phyloP scores from a whole-genome alignment of 2,888 invertebrate genomes.

The Eubasilissa splendida region DNA sequence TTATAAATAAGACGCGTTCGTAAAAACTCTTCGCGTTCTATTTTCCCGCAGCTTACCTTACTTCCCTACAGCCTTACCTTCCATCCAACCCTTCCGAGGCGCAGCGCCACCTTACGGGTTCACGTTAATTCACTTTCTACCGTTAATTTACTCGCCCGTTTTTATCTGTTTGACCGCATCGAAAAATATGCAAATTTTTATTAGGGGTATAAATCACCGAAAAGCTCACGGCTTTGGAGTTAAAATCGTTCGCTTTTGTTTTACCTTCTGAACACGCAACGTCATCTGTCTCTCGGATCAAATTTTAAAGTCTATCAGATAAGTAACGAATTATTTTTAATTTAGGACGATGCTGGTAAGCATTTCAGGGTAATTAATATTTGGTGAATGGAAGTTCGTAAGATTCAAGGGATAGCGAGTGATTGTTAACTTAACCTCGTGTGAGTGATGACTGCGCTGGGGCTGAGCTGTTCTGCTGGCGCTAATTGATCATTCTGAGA shows the following conservation, averaged over 20 bases:
- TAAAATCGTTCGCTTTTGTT: conserved; percentile 46
- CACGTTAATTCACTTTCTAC: conserved; percentile 51
- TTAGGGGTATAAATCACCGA: conserved; percentile 55
- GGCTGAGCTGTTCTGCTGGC: conserved; percentile 16
- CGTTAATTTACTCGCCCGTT: conserved; percentile 56
- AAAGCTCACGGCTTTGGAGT: conserved; percentile 50
- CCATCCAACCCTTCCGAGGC: conserved; percentile 39
- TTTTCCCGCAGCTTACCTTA: conserved; percentile 12
- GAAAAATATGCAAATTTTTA: conserved; percentile 57
- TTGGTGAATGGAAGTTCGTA: conserved; percentile 54
- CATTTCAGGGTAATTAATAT: conserved; percentile 54
- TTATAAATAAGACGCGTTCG: conserved; percentile 50
- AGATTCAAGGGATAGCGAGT: conserved; percentile 52
- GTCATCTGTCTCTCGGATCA: conserved; percentile 55
- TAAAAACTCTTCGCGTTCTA: conserved; percentile 39
- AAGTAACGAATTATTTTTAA: conserved; percentile 53
- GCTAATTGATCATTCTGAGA: conserved; percentile 44
- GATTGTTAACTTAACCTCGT: conserved; percentile 47
- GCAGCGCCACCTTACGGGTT: conserved; percentile 41
- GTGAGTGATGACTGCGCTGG: conserved; percentile 44
- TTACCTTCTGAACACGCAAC: conserved; percentile 52
- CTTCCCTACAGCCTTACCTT: neutral
- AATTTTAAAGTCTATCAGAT: conserved; percentile 54
- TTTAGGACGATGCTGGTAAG: conserved; percentile 17
- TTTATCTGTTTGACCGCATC: conserved; percentile 57